A percentile compares a stretch with the other conserved stretches of the same genome.
Conservation (phyloP, 2,888 invertebrate genomes). For the Xestia rhomboidea region DNA sequence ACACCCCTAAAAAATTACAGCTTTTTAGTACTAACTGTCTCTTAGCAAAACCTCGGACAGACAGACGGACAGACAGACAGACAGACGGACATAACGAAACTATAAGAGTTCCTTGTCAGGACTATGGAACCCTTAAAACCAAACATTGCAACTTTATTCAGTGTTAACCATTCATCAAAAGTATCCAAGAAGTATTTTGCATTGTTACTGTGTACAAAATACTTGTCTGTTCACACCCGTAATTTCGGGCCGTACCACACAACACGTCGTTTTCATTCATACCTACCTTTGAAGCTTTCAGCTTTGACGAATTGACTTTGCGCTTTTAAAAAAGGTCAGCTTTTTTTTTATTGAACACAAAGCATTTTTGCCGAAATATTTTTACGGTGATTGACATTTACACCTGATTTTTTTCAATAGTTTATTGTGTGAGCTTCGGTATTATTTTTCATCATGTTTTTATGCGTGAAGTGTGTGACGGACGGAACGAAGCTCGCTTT, state of each 20-base stretch:
- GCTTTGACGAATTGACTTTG: constrained; percentile 64
- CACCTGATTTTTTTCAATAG: constrained; percentile 54
- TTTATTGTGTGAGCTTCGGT: constrained; percentile 44
- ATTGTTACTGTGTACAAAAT: constrained; percentile 1
- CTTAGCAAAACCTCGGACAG: too few species aligned
- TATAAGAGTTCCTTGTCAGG: too few species aligned
- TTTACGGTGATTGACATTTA: constrained; percentile 65
- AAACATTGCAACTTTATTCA: neutral
- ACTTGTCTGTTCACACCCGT: neutral
- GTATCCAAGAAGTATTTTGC: neutral
- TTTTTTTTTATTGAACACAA: constrained; percentile 56
- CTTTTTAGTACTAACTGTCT: too few species aligned
- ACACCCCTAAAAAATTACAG: too few species aligned
- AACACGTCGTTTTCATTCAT: constrained; percentile 23
- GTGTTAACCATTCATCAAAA: neutral
- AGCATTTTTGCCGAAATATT: constrained; percentile 62
- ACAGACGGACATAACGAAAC: too few species aligned
- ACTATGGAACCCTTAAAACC: too few species aligned
- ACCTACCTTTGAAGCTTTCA: constrained; percentile 47
- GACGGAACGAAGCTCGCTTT: neutral
- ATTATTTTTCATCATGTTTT: constrained; percentile 47
- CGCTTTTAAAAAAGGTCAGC: constrained; percentile 41
- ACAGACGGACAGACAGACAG: too few species aligned
- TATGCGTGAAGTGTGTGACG: constrained; percentile 3
- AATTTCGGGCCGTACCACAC: constrained; percentile 20